Conservation (phyloP, 2,113 vertebrate species). For the Equus przewalskii region DNA sequence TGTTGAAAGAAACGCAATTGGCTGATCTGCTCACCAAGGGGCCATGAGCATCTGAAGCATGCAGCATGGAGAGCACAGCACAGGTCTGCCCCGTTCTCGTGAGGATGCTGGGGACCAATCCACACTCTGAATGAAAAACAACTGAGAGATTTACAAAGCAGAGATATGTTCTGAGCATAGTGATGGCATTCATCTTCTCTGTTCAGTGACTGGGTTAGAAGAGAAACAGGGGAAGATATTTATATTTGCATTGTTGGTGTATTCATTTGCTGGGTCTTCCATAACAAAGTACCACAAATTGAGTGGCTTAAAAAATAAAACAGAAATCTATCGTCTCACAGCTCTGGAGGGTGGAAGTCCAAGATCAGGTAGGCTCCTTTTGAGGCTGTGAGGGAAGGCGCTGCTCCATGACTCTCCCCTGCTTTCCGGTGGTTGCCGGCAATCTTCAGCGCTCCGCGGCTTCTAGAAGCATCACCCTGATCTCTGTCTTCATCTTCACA, state of each 20-base stretch:
- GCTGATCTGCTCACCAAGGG: background rate
- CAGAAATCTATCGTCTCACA: background rate
- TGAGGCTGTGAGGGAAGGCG: background rate
- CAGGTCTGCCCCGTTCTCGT: background rate
- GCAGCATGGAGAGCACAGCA: accelerated
- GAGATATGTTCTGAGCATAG: background rate
- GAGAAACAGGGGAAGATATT: background rate
- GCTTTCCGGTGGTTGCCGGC: background rate
- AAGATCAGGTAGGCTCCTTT: background rate
- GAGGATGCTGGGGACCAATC: background rate
- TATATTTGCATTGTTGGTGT: background rate
- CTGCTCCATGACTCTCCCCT: background rate
- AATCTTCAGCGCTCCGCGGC: background rate
- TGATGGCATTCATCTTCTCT: background rate
- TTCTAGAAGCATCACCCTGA: background rate
- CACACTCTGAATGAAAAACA: background rate
- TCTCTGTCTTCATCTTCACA: no score
- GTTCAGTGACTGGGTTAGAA: background rate
- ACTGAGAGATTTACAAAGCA: background rate
- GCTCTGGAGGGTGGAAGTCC: no score
- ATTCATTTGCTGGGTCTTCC: background rate
- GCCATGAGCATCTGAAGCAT: background rate
- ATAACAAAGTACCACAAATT: no score
- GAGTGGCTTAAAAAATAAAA: no score
- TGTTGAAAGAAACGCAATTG: no score